A percentile compares a stretch with the other conserved stretches of the same genome.
phyloP scores from a whole-genome alignment of 1,140 invertebrate species.

The Phenacoccus solenopsis region DNA sequence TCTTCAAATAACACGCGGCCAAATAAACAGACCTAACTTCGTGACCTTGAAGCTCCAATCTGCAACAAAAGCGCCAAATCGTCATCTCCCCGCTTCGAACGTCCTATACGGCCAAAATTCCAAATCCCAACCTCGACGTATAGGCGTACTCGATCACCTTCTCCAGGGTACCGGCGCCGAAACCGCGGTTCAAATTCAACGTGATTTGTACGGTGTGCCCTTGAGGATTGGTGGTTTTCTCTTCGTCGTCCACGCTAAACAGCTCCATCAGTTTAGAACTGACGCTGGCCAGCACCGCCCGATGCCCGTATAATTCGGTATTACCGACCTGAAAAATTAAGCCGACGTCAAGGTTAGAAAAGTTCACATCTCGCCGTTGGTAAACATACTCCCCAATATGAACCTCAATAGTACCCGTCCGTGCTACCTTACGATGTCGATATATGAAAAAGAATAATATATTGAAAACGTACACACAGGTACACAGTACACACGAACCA shows the following conservation, averaged over 20 bases:
- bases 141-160: conserved; percentile 69
- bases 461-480: conserved; percentile 7
- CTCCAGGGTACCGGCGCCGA: conserved; percentile 42
- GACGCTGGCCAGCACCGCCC: conserved; percentile 58
- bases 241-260: conserved; percentile 47
- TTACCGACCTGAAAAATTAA: conserved; percentile 45
- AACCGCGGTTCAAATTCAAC: conserved; percentile 1
- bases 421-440: conserved; percentile 16
- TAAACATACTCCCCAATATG: conserved; percentile 20
- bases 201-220: conserved; percentile 5
- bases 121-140: conserved; percentile 45
- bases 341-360: background rate
- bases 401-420: conserved; percentile 16
- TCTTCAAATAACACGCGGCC: conserved; percentile 56
- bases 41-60: conserved; percentile 40
- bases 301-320: conserved; percentile 59
- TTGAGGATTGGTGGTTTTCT: conserved; percentile 21
- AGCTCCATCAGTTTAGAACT: conserved; percentile 65
- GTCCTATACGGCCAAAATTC: no score
- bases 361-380: background rate
- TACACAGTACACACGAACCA: no score
- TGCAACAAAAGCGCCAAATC: conserved; percentile 29
- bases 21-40: conserved; percentile 59
- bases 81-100: no score
- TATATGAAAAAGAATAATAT: background rate